These are phyloP conservation scores for Incurvaria masculella DNA, from an alignment of 2,888 invertebrate genomes.

Conservation along the genomic window DNA sequence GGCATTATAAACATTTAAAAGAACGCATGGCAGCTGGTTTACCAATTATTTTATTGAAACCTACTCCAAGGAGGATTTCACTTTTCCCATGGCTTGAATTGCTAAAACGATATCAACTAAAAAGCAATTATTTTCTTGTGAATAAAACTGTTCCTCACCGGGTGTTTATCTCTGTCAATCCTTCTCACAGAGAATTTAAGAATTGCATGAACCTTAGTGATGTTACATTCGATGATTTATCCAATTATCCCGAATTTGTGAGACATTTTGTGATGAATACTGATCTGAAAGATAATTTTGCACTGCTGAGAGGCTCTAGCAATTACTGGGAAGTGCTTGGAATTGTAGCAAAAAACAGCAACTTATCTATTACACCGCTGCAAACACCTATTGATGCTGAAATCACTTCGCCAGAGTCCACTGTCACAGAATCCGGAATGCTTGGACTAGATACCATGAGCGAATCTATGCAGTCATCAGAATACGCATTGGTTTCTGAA, in stretches of 20 bases:
- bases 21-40: slow-evolving; percentile 24
- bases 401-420: too few relatives aligned
- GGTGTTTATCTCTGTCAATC: slow-evolving; percentile 37
- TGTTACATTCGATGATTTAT: slow-evolving; percentile 31
- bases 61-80: slow-evolving; percentile 29
- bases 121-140: slow-evolving; percentile 37
- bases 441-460: too few relatives aligned
- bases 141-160: slow-evolving; percentile 30
- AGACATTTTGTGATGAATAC: slow-evolving; percentile 34
- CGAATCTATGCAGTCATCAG: too few relatives aligned
- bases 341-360: slow-evolving; percentile 28
- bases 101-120: slow-evolving; percentile 32
- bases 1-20: slow-evolving; percentile 35
- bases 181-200: slow-evolving; percentile 25
- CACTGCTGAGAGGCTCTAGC: slow-evolving; percentile 37
- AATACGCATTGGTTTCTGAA: too few relatives aligned
- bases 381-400: too few relatives aligned
- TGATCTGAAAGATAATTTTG: slow-evolving; percentile 35
- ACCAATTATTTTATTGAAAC: slow-evolving; percentile 28
- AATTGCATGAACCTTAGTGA: slow-evolving; percentile 36
- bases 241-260: slow-evolving; percentile 37
- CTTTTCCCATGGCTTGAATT: slow-evolving; percentile 40
- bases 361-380: too few relatives aligned
- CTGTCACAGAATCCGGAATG: too few relatives aligned
- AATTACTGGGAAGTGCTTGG: slow-evolving; percentile 46